Base-by-base conservation (phyloP, 2,888 invertebrate genomes). In the Pterostichus madidus region DNA sequence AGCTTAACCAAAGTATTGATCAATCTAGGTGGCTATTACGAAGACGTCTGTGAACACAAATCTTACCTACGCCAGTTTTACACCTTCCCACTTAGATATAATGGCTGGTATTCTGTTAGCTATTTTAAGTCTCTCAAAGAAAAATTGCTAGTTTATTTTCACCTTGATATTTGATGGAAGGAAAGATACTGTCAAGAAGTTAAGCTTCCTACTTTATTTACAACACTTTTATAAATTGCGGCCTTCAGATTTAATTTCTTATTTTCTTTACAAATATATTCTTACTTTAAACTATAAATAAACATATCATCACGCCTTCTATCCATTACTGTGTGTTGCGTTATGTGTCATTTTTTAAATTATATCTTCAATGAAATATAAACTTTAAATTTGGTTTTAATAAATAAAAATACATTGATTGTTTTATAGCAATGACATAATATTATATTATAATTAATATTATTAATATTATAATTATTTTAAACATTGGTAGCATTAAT, bases 1-100 rank as follows among this genome's bases (percentile, higher is more conserved):
- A 64, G 64, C 13, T 64, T 64, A 64, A 64, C 35, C 35, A 64
- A 64, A 64, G 64, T 64, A 64, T 64, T 64, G 64, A 64, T 64
- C 64, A 64, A 64, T 64, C 35, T 64, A 64, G 56, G 64, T 64
- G 64, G 64, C 64, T 64, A 64, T 64, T 64, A 35, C 64, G n/a
- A 64, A 64, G 64, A 64, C 35, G 35, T 6, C 13, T 35, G 64
- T 39, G 31, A 64, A 64, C 64, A 64, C 64, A 64, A 64, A 64
- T 64, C 64, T 64, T 64, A 49, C 32, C 35, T 64, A 24, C 7
- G 13, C 35, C 35, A 64, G n/a, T 64, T 64, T 64, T 64, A 59
- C 64, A 32, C 61, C 32, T 61, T 35, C 35, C 61, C 61, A 61
- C 32, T 32, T 61, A 6, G 8, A 56, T 56, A 56, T 49, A 49